Percentiles rank a stretch among this genome's conserved stretches.
These are phyloP conservation scores for Grantiella picta DNA, from an alignment of 2,113 vertebrate species.

Conservation along the genomic window DNA sequence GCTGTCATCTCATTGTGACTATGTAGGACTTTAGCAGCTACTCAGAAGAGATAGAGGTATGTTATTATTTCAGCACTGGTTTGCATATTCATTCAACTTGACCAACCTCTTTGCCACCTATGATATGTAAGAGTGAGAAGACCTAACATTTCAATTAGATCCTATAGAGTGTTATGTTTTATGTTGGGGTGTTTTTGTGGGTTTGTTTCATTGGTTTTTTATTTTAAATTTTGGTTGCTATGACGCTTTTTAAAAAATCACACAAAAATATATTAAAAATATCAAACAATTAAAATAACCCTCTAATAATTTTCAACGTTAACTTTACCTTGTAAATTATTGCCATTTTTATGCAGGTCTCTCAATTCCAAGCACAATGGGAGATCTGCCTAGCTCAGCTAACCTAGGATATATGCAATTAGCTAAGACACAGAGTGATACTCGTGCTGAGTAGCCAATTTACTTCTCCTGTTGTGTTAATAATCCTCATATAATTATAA, in stretches of 20 bases:
- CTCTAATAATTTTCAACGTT: not conserved
- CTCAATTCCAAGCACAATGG: slow-evolving; percentile 31
- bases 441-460: slow-evolving; percentile 30
- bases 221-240: not conserved
- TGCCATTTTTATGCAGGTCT: not conserved
- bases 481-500: slow-evolving; percentile 34
- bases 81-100: not conserved
- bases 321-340: slow-evolving; percentile 45
- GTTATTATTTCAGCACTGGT: not conserved
- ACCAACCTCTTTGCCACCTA: not conserved
- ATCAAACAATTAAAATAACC: slow-evolving; percentile 10
- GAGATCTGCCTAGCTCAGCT: slow-evolving; percentile 1
- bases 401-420: slow-evolving; percentile 11
- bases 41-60: not conserved
- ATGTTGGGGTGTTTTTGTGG: not conserved
- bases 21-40: not conserved
- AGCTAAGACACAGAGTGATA: not conserved
- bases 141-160: slow-evolving; percentile 22
- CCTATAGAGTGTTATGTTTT: not conserved
- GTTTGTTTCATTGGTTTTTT: not conserved
- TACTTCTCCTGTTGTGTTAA: slow-evolving; percentile 28
- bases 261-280: not conserved
- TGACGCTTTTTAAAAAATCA: not conserved
- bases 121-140: not conserved
- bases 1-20: not conserved